These are phyloP conservation scores for Corythornis leucogaster DNA, from an alignment of 2,797 vertebrate genomes.

Conservation along the genomic window DNA sequence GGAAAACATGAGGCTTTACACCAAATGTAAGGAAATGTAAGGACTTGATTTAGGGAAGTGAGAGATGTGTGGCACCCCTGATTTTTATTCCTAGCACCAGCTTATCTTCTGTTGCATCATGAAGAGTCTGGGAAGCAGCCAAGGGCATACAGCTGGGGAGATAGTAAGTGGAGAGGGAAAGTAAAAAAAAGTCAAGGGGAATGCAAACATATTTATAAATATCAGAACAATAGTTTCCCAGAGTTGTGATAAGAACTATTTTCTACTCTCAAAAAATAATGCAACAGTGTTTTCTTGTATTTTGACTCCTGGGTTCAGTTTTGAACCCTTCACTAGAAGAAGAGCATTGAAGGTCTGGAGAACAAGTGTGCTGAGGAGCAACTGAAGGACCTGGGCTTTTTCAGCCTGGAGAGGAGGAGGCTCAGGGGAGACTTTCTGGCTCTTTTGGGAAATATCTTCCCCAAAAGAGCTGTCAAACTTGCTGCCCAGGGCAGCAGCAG, in stretches of 20 bases:
- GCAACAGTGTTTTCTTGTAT: neutral
- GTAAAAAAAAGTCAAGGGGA: constrained; percentile 66
- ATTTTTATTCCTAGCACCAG: neutral
- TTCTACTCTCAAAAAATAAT: neutral
- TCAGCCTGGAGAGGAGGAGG: neutral
- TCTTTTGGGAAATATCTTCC: neutral
- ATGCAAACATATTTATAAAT: constrained; percentile 56
- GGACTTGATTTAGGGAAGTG: neutral
- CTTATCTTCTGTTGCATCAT: constrained; percentile 22
- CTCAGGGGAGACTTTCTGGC: neutral
- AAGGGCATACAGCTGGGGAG: constrained; percentile 47
- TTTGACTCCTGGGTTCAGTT: neutral
- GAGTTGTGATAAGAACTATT: constrained; percentile 51
- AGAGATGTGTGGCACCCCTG: neutral
- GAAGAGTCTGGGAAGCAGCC: constrained; percentile 49
- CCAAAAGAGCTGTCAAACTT: neutral
- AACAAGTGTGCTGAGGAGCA: neutral
- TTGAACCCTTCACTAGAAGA: neutral
- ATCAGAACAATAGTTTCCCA: constrained; percentile 55
- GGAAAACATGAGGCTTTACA: neutral
- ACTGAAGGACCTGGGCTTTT: neutral
- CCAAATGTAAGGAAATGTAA: neutral
- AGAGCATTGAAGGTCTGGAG: neutral
- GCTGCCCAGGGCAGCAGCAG: neutral
- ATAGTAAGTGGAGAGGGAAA: constrained; percentile 42